Conservation (phyloP, 2,113 vertebrate genomes). For the Seriola dumerili region DNA sequence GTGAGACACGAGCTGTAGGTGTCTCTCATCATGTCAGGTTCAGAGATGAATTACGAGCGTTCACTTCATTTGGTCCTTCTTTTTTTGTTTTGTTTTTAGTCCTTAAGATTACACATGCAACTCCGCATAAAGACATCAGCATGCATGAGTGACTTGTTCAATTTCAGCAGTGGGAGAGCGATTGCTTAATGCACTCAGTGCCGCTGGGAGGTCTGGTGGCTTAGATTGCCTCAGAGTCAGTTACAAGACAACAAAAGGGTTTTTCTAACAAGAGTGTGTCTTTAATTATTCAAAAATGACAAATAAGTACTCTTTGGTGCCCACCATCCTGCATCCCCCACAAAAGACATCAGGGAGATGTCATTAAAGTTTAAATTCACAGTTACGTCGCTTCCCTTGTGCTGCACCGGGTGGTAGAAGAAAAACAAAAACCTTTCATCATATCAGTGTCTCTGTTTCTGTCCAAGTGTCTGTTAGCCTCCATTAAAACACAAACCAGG, state of each 20-base stretch:
- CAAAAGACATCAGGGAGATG: constrained; percentile 47
- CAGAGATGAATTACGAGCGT: no score
- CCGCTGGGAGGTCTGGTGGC: constrained; percentile 48
- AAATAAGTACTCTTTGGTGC: constrained; percentile 60
- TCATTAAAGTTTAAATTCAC: constrained; percentile 57
- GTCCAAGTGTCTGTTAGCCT: constrained; percentile 56
- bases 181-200: constrained; percentile 50
- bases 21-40: no score
- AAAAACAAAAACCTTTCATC: constrained; percentile 49
- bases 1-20: no score
- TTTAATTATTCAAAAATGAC: constrained; percentile 76
- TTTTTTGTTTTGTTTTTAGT: background rate
- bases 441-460: constrained; percentile 41
- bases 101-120: constrained; percentile 7
- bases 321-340: constrained; percentile 22
- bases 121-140: constrained; percentile 60
- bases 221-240: constrained; percentile 54
- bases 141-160: constrained; percentile 44
- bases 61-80: background rate
- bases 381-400: constrained; percentile 11
- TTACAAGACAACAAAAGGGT: constrained; percentile 69
- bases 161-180: constrained; percentile 37
- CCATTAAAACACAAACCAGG: constrained; percentile 44
- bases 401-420: constrained; percentile 9
- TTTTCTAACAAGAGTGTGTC: constrained; percentile 58